Evolutionary conservation across 2,113 vertebrate species (phyloP).

Genomic region (Poeciliopsis occidentalis): DNA sequence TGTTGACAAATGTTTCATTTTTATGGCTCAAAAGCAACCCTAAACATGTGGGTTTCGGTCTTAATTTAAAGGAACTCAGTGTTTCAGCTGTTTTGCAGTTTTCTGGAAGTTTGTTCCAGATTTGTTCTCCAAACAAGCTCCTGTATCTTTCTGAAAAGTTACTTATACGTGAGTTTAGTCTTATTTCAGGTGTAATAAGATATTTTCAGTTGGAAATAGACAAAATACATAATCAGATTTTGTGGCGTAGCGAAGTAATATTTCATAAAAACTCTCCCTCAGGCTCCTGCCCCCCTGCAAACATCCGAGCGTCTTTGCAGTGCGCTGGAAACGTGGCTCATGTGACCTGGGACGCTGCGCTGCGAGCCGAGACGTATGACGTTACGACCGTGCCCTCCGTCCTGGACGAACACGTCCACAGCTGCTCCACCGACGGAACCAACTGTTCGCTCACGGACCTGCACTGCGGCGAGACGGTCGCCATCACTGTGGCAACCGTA

Average conservation of each 20-base stretch:
- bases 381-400: constrained; percentile 37
- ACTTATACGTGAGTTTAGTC: no score
- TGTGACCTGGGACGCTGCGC: constrained; percentile 68
- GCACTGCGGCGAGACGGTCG: constrained; percentile 64
- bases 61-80: no score
- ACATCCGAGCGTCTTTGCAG: constrained; percentile 57
- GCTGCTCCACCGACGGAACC: constrained; percentile 62
- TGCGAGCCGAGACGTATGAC: constrained; percentile 62
- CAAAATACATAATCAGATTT: no score
- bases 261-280: neutral
- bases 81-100: no score
- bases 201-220: no score
- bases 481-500: constrained; percentile 61
- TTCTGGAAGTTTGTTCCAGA: no score
- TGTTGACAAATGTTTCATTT: no score
- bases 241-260: neutral
- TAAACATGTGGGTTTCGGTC: no score
- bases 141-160: no score
- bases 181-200: no score
- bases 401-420: constrained; percentile 19
- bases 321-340: constrained; percentile 67
- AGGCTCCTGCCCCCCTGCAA: constrained; percentile 77
- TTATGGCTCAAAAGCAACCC: no score
- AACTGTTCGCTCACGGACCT: constrained; percentile 70
- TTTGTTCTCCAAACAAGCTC: no score